Base-by-base conservation (phyloP, 2,888 invertebrate species). In the Hypolimnas misippus region DNA sequence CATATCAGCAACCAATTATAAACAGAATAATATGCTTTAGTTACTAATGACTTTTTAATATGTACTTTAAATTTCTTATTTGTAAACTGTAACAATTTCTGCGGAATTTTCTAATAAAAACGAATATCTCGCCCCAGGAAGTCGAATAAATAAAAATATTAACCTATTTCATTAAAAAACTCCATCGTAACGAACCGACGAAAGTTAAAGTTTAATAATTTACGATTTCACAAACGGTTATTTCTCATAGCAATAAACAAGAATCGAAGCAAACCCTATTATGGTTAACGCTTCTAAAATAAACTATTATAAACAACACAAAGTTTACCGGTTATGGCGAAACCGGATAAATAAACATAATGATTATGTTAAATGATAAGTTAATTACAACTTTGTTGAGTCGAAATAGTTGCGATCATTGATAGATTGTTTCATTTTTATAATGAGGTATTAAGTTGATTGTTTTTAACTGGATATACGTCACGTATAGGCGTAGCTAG, bases 331-430 rank as follows among this genome's bases (percentile, higher is more conserved):
- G 51, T 42, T 58, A 58, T 33, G 58, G 58, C n/a, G 40, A 40
- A 51, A 58, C 57, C 17, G 42, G 57, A 57, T 51, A 38, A 31
- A 57, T 57, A 57, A 51, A 57, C 35, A 25, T 8, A 51, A 42
- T 52, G 40, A 17, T 38, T 29, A 57, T 50, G 40, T 29, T 17
- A 16, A 51, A 50, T 50, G 42, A 19, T 40, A 42, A 58, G 38
- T 21, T 51, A 52, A 51, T 49, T 49, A 49, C 2, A 16, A 49
- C 12, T 46, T 21, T 19, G n/a, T n/a, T n/a, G n/a, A 42, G 3
- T 3, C 3, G 3, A 17, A 2, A 42, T 40, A 44, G 17, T 5
- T 44, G 44, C 1, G 25, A 46, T 46, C 1, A 25, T n/a, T 46
- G 46, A 46, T 46, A 12, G 21, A 46, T n/a, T 16, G 17, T 14